These are phyloP conservation scores for Sapajus apella DNA, from an alignment of 2,113 vertebrate species.

Conservation along the genomic window DNA sequence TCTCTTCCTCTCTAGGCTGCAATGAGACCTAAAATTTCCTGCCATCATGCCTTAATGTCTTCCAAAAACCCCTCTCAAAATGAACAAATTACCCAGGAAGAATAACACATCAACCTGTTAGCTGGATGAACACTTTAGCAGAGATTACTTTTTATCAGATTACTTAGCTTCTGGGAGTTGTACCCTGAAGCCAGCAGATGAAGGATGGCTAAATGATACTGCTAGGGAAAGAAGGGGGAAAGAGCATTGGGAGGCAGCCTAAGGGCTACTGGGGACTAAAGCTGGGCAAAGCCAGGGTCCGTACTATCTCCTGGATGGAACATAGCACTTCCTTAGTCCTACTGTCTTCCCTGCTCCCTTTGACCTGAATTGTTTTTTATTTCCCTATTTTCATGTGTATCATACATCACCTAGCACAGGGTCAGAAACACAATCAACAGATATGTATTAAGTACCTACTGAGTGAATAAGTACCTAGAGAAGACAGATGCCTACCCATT, in stretches of 20 bases:
- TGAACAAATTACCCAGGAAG: conserved; percentile 66
- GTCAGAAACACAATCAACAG: background rate
- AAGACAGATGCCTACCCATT: background rate
- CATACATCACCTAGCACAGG: background rate
- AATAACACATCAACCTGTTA: conserved; percentile 65
- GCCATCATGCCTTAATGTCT: conserved; percentile 68
- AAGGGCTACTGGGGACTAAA: background rate
- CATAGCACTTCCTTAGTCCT: background rate
- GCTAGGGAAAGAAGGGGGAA: background rate
- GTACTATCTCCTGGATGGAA: background rate
- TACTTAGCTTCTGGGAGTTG: conserved; percentile 55
- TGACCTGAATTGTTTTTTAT: background rate
- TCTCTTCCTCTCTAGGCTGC: conserved; percentile 27
- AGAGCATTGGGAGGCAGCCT: background rate
- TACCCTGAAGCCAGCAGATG: background rate
- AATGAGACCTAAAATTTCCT: conserved; percentile 62
- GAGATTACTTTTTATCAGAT: conserved; percentile 63
- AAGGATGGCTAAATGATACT: conserved; percentile 7
- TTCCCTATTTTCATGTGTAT: background rate
- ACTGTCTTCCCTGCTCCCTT: background rate
- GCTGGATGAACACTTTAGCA: conserved; percentile 49
- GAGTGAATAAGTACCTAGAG: background rate
- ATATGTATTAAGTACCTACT: background rate
- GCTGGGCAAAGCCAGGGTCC: background rate
- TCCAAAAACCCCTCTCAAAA: conserved; percentile 73